phyloP scores from a whole-genome alignment of 2,888 invertebrate species.

The Boloria euphrosyne region DNA sequence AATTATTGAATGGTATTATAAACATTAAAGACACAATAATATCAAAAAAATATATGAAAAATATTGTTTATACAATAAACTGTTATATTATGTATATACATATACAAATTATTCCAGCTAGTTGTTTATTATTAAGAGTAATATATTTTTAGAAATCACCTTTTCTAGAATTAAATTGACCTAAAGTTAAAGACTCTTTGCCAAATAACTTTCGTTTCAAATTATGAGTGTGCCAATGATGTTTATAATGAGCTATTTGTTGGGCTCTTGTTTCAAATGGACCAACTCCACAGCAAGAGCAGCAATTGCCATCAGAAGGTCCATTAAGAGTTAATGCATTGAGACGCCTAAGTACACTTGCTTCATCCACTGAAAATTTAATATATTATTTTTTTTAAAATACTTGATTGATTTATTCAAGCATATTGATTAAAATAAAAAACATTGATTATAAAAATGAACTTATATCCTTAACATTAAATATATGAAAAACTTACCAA shows the following conservation, averaged over 20 bases:
- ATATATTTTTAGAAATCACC: constrained; percentile 49
- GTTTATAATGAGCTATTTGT: constrained; percentile 89
- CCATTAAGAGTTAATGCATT: constrained; percentile 68
- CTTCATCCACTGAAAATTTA: constrained; percentile 67
- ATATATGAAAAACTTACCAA: constrained; percentile 61
- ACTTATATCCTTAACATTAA: no score
- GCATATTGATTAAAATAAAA: no score
- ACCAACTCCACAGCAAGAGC: constrained; percentile 75
- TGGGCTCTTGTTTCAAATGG: constrained; percentile 82
- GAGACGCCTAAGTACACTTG: constrained; percentile 70
- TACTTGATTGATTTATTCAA: no score
- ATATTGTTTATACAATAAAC: no score
- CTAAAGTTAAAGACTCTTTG: constrained; percentile 61
- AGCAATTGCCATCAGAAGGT: constrained; percentile 65
- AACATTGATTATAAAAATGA: no score
- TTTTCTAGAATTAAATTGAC: constrained; percentile 69
- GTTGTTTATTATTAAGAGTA: not conserved
- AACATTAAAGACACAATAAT: no score
- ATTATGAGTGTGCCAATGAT: constrained; percentile 94
- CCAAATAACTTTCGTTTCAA: constrained; percentile 87
- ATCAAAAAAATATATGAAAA: no score
- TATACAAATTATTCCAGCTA: no score
- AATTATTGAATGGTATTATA: no score
- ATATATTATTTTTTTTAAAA: constrained; percentile 40
- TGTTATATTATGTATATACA: no score